Evolutionary conservation across 2,113 vertebrate genomes (phyloP).

Genomic region (Salvelinus namaycush): DNA sequence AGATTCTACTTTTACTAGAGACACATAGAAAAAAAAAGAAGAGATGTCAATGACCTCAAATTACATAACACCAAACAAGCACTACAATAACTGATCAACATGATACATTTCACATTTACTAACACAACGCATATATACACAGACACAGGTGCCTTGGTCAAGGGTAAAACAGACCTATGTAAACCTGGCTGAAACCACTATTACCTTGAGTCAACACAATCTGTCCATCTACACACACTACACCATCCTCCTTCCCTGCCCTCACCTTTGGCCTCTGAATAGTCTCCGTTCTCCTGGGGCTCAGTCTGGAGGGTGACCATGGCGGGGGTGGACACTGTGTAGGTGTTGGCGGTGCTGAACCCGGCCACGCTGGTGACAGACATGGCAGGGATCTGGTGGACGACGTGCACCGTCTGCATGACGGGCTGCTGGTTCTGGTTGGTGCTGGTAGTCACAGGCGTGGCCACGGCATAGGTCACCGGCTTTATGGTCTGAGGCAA

Average conservation of each 20-base stretch:
- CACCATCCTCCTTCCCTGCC: neutral
- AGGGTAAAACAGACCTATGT: neutral
- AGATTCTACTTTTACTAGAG: conserved; percentile 90
- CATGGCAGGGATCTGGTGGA: conserved; percentile 86
- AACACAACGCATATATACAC: too few relatives aligned
- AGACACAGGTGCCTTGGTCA: too few relatives aligned
- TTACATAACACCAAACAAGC: neutral
- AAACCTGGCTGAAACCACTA: neutral
- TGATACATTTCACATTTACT: too few relatives aligned
- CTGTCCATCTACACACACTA: neutral
- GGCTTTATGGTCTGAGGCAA: conserved; percentile 89
- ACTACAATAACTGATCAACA: neutral
- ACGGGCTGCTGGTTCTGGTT: conserved; percentile 86
- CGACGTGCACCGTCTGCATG: conserved; percentile 92
- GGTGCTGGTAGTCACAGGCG: conserved; percentile 84
- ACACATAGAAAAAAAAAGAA: conserved; percentile 1
- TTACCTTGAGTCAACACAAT: neutral
- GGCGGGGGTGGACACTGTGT: conserved; percentile 75
- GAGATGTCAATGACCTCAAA: neutral
- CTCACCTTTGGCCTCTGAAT: conserved; percentile 88
- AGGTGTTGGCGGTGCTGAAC: conserved; percentile 76
- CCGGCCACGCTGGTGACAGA: conserved; percentile 75
- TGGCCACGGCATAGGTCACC: conserved; percentile 89
- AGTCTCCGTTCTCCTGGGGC: conserved; percentile 89
- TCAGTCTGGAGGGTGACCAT: conserved; percentile 76